Base-by-base conservation (phyloP, 1,140 invertebrate species). In the Micrasema minimum region DNA sequence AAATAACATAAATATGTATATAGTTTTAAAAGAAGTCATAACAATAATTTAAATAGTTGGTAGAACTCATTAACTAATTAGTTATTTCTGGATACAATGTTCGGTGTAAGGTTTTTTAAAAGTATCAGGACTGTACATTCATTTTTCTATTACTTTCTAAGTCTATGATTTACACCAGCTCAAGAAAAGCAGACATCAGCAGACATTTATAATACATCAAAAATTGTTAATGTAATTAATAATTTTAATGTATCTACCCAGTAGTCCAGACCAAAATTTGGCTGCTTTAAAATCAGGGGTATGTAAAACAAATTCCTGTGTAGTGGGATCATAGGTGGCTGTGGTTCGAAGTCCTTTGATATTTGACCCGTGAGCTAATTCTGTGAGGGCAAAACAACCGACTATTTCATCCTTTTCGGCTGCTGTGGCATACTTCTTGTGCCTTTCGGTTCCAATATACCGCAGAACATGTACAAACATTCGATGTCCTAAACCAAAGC, bases 331-430 rank as follows among this genome's bases (percentile, higher is more conserved):
- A 80, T 91, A 96, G 0, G 89, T 93, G 0, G 94, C 94, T 1
- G 89, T 91, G 0, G 94, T 96, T 71, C 90, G 87, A 88, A 96
- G 91, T 31, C 88, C 90, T 80, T 91, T 90, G 4, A 92, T 92
- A 78, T 96, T 96, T 20, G 92, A 93, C 2, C 94, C 94, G 83
- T 96, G 94, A 3, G 90, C 88, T 14, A 96, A 87, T 82, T 96
- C 94, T 0, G 94, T 96, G 1, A 96, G 79, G 0, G 91, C 91
- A 81, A 94, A 95, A 77, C 91, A 93, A 11, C 92, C 92, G 65
- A 81, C 73, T 51, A 90, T 89, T 69, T 86, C 79, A n/a, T 84
- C 84, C 23, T 85, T 82, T 37, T 87, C 80, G 14, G 84, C 80
- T 67, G 87, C 86, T 5, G 88, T 85, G 11, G 90, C 77, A 77